Base-by-base conservation (phyloP, 2,113 vertebrate genomes). In the Strix aluco region DNA sequence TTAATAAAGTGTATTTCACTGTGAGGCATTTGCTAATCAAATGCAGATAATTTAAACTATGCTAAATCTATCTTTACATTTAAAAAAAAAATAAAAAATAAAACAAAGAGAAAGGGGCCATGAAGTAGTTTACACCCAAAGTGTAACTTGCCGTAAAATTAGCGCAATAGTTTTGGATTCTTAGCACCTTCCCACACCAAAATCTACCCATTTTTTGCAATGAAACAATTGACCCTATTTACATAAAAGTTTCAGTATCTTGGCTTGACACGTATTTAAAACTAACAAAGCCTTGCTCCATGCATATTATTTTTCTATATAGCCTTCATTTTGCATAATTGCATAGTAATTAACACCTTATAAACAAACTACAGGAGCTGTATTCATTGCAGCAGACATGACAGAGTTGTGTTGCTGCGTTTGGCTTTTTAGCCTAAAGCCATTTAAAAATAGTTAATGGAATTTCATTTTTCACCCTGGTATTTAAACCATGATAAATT, bases 401-500 rank as follows among this genome's bases (percentile, higher is more conserved):
- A 85, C 15, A 84, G 65, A 83, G 15, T 54, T 90, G 22, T 74
- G 61, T 52, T 93, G 52, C 66, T 84, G 47, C 11, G 6, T 71
- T 94, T 88, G 38, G 55, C 59, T 81, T 77, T 88, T 79, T 93
- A 85, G 72, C 52, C 65, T 84, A 90, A 81, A 93, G n/a, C 6
- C 14, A 55, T 93, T 92, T 88, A 26, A 85, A 95, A 86, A 71
- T 44, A 91, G 52, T n/a, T 91, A 90, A 90, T 82, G 44, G 81
- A 88, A 79, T 92, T 95, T 84, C 26, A 61, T 94, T 95, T 93
- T 81, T 85, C 75, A 88, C 71, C 44, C 52, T 84, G 27, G 36
- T 89, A 61, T 92, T 95, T 88, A 90, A 87, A 87, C 40, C 27
- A 36, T 44, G 44, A 90, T 65, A 72, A 58, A 84, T 86, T 83